phyloP scores from a whole-genome alignment of 2,888 invertebrate genomes.

The Sipha maydis region DNA sequence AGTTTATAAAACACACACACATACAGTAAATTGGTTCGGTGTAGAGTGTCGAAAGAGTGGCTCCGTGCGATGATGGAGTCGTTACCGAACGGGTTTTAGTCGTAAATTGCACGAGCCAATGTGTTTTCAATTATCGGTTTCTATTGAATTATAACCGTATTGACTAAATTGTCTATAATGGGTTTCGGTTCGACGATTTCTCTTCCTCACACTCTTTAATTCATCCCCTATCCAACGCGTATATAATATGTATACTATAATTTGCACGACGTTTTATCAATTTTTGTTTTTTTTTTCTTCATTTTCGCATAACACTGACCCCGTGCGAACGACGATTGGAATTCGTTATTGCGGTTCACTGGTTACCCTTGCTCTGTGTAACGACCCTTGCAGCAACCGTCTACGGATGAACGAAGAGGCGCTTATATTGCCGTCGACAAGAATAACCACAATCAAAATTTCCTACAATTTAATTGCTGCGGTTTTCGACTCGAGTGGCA shows the following conservation, averaged over 20 bases:
- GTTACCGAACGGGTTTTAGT: background rate
- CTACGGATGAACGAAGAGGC: background rate
- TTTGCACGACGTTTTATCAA: slow-evolving; percentile 32
- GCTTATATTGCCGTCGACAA: slow-evolving; percentile 47
- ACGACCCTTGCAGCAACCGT: background rate
- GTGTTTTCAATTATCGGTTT: slow-evolving; percentile 42
- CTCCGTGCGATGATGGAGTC: background rate
- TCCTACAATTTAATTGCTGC: slow-evolving; percentile 46
- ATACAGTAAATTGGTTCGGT: too few species aligned
- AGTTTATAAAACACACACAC: too few species aligned
- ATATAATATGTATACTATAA: background rate
- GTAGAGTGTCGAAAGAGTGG: too few species aligned
- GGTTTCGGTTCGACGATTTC: slow-evolving; percentile 44
- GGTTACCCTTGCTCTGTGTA: slow-evolving; percentile 5
- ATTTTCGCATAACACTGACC: slow-evolving; percentile 36
- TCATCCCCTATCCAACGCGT: background rate
- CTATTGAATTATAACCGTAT: slow-evolving; percentile 3
- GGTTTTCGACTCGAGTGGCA: slow-evolving; percentile 32
- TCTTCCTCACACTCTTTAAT: background rate
- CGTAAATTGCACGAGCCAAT: background rate
- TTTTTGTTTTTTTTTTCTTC: slow-evolving; percentile 30
- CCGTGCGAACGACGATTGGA: slow-evolving; percentile 28
- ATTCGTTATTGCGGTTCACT: slow-evolving; percentile 51
- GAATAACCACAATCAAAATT: slow-evolving; percentile 53
- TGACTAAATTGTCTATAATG: slow-evolving; percentile 25